Conservation (phyloP, 2,113 vertebrate genomes). For the Corythaeola cristata region DNA sequence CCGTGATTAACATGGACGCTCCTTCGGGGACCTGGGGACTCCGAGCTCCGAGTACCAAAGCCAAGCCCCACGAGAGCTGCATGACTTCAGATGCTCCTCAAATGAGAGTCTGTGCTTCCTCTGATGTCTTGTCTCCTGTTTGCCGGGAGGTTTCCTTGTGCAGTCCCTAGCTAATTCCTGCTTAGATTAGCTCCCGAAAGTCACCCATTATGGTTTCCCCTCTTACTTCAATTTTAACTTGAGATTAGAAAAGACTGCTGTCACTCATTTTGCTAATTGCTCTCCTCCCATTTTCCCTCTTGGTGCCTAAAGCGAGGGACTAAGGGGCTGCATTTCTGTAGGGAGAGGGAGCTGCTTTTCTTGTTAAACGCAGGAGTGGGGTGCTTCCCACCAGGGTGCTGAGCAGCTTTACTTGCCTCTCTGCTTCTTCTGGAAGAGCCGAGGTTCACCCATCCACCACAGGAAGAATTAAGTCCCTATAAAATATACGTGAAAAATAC, state of each 20-base stretch:
- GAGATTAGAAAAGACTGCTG: background rate
- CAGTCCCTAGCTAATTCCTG: background rate
- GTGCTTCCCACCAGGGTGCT: background rate
- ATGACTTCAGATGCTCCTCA: background rate
- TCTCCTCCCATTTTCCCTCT: fast-evolving
- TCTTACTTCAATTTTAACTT: background rate
- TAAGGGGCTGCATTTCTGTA: background rate
- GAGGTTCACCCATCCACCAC: background rate
- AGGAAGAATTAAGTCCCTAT: background rate
- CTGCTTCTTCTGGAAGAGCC: background rate
- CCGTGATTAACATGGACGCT: conserved; percentile 71
- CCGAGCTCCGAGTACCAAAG: background rate
- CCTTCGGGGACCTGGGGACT: conserved; percentile 41
- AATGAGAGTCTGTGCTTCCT: background rate
- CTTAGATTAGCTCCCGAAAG: background rate
- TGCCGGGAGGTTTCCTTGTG: background rate
- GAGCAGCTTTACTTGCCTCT: background rate
- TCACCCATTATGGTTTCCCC: background rate
- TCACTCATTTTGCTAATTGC: background rate
- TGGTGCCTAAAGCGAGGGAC: background rate
- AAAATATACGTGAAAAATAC: background rate
- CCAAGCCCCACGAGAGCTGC: background rate
- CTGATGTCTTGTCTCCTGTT: background rate
- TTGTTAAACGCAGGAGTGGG: background rate
- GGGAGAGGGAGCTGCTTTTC: background rate